These are phyloP conservation scores for Corythaixoides concolor DNA, from an alignment of 2,113 vertebrate species.

Conservation along the genomic window DNA sequence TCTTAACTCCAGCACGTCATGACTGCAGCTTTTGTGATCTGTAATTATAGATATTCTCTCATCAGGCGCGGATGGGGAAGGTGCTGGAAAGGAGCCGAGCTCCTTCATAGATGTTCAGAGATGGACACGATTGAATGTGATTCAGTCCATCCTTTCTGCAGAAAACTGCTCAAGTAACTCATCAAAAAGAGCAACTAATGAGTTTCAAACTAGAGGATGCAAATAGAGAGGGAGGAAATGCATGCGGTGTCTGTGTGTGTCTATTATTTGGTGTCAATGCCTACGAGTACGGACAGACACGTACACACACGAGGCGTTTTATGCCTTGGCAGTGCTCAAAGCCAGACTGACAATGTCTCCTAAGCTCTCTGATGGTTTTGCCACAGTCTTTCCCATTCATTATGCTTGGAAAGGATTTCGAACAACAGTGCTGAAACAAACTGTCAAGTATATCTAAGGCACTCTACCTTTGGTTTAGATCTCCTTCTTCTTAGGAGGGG, in stretches of 20 bases:
- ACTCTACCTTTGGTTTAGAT: not conserved
- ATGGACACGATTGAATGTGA: not conserved
- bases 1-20: not conserved
- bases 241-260: not conserved
- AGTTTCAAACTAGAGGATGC: not conserved
- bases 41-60: not conserved
- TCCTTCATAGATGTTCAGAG: not conserved
- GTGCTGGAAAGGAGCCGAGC: not conserved
- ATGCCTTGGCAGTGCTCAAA: not conserved
- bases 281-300: not conserved
- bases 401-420: not conserved
- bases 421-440: not conserved
- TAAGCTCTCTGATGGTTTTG: not conserved
- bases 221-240: not conserved
- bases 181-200: not conserved
- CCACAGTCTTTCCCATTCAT: not conserved
- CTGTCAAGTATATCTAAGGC: not conserved
- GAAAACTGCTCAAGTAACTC: not conserved
- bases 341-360: not conserved
- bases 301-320: accelerated
- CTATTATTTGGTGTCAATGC: not conserved
- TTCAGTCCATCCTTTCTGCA: not conserved
- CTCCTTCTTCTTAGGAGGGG: not conserved
- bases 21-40: not conserved
- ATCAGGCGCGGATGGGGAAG: not conserved